Evolutionary conservation across 2,888 invertebrate genomes (phyloP), one percentile per base, ranked within the genome.

Genomic region (Calephelis perditalis): DNA sequence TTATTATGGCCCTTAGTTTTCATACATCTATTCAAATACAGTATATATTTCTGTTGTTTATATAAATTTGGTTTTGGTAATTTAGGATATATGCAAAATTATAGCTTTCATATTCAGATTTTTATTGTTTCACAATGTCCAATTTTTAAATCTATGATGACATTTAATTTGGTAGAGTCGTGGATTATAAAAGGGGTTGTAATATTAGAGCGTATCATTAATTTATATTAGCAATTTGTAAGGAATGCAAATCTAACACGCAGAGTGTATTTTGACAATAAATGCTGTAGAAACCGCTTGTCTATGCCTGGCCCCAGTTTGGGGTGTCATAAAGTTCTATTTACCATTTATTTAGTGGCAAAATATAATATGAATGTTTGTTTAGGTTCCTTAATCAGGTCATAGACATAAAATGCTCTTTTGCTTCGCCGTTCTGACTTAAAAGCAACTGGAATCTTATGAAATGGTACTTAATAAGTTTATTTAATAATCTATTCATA

Each of bases 191-290:
- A 52, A 35, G 52, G 52, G 52, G 52, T 52, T 40, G 26, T 52
- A 52, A 55, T 46, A 56, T 63, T 63, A 63, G 65, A 59, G 52
- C 47, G 64, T 65, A 65, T 56, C 46, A 55, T 66, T 63, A 65
- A 62, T 66, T 59, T 67, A 67, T 80, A 77, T 77, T 83, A 77
- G 74, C 70, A 71, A 74, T 72, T 78, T 73, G 74, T 79, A 83
- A 78, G 79, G 86, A 84, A 85, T 87, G 87, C 82, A 63, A 74
- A 49, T 84, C 87, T 87, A 88, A 88, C 87, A 86, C 78, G 77
- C 76, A 74, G 74, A 72, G 79, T 84, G 84, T 84, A 81, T 73
- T 71, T 76, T 81, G 87, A 88, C 87, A 88, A 88, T 88, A 88
- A 86, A 80, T 73, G 80, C 82, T 72, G 81, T 85, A 86, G 84